These are phyloP conservation scores for Lethocerus indicus DNA, from an alignment of 1,140 invertebrate species.

Conservation along the genomic window DNA sequence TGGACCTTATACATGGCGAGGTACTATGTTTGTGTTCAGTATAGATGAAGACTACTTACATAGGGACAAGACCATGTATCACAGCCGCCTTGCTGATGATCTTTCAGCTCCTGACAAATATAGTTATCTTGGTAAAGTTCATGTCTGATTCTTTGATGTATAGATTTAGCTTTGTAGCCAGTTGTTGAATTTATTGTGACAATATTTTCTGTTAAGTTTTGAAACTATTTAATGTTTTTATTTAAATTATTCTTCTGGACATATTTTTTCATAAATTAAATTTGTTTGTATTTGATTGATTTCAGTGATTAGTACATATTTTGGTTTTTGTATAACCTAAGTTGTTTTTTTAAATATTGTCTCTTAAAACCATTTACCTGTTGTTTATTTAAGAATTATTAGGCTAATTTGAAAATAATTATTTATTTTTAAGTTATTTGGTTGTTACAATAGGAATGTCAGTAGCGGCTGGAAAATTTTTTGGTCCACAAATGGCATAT, in stretches of 20 bases:
- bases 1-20: constrained; percentile 74
- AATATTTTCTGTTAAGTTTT: too few species aligned
- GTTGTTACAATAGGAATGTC: constrained; percentile 60
- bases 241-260: too few species aligned
- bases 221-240: too few species aligned
- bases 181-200: too few species aligned
- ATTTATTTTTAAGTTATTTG: not conserved
- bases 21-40: constrained; percentile 65
- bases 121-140: constrained; percentile 58
- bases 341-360: too few species aligned
- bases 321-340: not conserved
- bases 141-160: not conserved
- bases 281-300: not conserved
- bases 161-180: too few species aligned
- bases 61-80: constrained; percentile 62
- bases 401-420: not conserved
- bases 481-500: constrained; percentile 43
- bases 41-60: constrained; percentile 54
- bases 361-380: too few species aligned
- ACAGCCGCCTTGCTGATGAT: constrained; percentile 37
- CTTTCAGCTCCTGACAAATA: constrained; percentile 66
- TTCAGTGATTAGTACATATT: not conserved
- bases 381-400: too few species aligned
- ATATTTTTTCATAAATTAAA: too few species aligned
- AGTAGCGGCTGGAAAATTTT: constrained; percentile 65